Evolutionary conservation across 2,113 vertebrate species (phyloP).

Genomic region (Chionis minor): DNA sequence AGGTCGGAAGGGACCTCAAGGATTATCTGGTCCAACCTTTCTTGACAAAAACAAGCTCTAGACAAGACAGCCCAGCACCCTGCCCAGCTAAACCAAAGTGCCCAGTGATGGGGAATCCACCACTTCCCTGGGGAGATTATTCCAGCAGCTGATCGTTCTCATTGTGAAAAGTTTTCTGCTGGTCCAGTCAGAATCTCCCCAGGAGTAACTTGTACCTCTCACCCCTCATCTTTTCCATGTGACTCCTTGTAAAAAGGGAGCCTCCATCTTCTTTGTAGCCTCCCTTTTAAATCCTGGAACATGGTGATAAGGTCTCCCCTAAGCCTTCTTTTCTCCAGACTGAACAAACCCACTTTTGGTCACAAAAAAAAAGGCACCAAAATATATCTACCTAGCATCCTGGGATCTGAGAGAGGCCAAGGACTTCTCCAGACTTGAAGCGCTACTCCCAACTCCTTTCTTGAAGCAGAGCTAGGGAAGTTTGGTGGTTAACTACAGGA

Average conservation of each 20-base stretch:
- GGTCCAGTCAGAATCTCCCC: not conserved
- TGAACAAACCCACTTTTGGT: not conserved
- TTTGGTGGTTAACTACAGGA: not conserved
- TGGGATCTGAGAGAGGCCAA: not conserved
- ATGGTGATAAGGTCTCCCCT: not conserved
- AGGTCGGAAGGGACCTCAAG: not conserved
- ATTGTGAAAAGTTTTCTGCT: not conserved
- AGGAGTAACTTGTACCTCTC: not conserved
- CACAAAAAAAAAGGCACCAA: not conserved
- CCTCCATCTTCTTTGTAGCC: not conserved
- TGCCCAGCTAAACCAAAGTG: not conserved
- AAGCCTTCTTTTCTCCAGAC: not conserved
- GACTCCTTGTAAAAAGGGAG: not conserved
- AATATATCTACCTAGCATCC: not conserved
- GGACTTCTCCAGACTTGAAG: not conserved
- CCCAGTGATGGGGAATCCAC: not conserved
- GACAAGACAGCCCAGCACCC: not conserved
- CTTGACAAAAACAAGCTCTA: not conserved
- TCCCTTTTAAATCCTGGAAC: not conserved
- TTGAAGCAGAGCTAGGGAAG: not conserved
- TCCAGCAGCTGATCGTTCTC: not conserved
- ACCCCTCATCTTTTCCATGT: not conserved
- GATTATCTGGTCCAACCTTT: not conserved
- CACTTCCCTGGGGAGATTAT: not conserved
- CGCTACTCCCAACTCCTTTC: not conserved